Percentiles rank a stretch among this genome's conserved stretches.
Evolutionary conservation across 2,797 vertebrate genomes (phyloP).

Genomic region (Acanthornis magna): DNA sequence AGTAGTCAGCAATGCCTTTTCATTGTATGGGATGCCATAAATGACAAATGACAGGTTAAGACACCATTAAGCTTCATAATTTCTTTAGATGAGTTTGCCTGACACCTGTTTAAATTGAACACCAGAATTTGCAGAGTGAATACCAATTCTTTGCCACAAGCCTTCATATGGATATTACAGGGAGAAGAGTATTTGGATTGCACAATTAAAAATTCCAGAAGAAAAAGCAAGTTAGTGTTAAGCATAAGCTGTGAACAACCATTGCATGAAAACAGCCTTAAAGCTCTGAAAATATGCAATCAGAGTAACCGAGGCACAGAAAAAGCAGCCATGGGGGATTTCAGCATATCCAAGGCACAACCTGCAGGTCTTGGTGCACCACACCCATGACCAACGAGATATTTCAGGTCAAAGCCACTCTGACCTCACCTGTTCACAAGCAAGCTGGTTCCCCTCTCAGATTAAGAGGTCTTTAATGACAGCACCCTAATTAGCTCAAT

Average conservation of each 20-base stretch:
- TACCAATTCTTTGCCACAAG: not conserved
- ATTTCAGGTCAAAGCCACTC: not conserved
- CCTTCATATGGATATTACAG: not conserved
- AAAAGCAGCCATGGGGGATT: not conserved
- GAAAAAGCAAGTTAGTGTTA: not conserved
- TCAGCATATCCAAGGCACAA: not conserved
- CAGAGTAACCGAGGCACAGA: not conserved
- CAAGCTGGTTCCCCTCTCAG: not conserved
- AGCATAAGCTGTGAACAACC: not conserved
- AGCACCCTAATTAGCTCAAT: not conserved
- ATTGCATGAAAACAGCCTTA: not conserved
- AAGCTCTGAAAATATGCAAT: not conserved
- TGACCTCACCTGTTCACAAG: not conserved
- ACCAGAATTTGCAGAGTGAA: constrained; percentile 9
- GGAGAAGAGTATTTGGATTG: not conserved
- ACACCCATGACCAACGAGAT: rapidly evolving
- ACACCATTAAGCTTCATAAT: constrained; percentile 48
- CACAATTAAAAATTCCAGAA: not conserved
- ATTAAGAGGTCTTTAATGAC: not conserved
- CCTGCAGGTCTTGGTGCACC: not conserved
- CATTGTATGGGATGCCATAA: not conserved
- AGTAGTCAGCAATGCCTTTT: constrained; percentile 34
- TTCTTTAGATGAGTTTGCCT: constrained; percentile 59
- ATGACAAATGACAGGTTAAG: constrained; percentile 38
- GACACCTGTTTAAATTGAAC: constrained; percentile 52